Evolutionary conservation across 2,113 vertebrate species (phyloP).

Genomic region (Opisthocomus hoazin): DNA sequence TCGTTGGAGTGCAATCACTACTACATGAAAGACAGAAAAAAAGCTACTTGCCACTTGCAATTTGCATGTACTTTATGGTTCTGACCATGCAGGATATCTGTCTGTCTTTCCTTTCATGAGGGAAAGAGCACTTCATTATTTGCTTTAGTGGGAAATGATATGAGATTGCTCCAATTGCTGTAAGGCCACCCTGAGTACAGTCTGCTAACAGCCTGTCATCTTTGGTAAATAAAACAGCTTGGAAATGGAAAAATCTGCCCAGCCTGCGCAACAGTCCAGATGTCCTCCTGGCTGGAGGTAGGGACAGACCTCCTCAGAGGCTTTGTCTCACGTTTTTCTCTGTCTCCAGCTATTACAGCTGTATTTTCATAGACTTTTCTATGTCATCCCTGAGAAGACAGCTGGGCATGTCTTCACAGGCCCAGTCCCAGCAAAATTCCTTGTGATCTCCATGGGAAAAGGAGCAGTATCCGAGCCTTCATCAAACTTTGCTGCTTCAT

Average conservation of each 20-base stretch:
- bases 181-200: background rate
- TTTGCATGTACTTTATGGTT: background rate
- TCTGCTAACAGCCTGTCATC: background rate
- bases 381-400: background rate
- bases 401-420: background rate
- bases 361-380: background rate
- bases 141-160: background rate
- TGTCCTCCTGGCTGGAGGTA: background rate
- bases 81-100: background rate
- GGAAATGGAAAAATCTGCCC: background rate
- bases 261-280: background rate
- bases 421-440: background rate
- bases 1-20: background rate
- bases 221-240: slow-evolving; percentile 8
- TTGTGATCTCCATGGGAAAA: background rate
- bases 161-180: background rate
- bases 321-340: background rate
- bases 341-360: background rate
- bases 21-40: background rate
- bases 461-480: background rate
- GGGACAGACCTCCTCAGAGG: background rate
- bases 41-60: background rate
- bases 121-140: background rate
- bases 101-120: background rate
- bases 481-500: background rate